Evolutionary conservation across 2,113 vertebrate genomes (phyloP), one percentile per base, ranked within the genome.

Genomic region (Aix galericulata): DNA sequence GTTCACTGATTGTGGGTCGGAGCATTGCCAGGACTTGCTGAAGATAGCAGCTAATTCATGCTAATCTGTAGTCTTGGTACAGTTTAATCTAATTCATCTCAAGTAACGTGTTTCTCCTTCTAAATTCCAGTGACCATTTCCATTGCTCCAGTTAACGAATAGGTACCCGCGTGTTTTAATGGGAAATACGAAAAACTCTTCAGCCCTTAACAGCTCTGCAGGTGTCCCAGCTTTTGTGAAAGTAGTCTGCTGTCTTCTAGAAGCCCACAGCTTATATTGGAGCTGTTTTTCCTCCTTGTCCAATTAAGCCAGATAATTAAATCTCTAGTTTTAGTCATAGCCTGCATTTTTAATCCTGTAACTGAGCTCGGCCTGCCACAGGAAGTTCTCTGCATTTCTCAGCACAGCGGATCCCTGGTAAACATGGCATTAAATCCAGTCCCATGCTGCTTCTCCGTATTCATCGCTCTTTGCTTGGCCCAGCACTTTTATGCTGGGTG

Each of bases 271-370:
- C 23, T 91, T 83, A 36, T 59, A 48, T 22, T 95, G 53, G 72
- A 94, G 46, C 77, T 94, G 82, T 17, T 89, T 92, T 96, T 95
- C 48, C 67, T 95, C 48, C 58, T 90, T 88, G 82, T 77, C 53
- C 63, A 94, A 67, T 95, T 93, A 96, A 95, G 53, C 22, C 34
- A n/a, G 77, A 82, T 96, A 93, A 91, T 96, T 86, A 87, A 94
- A 91, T 91, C 77, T 94, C 67, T 77, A 20, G 72, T 79, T 50
- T 90, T 90, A 92, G 81, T 93, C 89, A 84, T 94, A 94, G 86
- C 56, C 63, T 94, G 34, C 74, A 13, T 94, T 97, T 95, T 95
- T 67, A 89, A 73, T 90, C 82, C 82, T 44, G 52, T 85, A 55
- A 63, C 46, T 64, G 72, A 85, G 58, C 80, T 93, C 13, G 6